These are phyloP conservation scores for Mythimna lalbum DNA, from an alignment of 2,888 invertebrate genomes.

Conservation along the genomic window DNA sequence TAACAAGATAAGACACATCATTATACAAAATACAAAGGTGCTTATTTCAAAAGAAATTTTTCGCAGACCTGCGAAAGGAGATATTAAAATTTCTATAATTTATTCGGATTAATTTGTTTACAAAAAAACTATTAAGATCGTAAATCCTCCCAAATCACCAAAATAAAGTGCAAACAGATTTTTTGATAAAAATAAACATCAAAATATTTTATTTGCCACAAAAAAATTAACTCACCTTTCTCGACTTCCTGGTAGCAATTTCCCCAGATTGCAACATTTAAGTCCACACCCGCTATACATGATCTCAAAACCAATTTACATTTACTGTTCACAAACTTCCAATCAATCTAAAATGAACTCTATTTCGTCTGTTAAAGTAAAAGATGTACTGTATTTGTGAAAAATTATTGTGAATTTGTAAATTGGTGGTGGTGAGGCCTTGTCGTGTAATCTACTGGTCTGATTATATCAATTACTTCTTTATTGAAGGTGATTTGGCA, in stretches of 20 bases:
- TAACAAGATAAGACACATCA: no score
- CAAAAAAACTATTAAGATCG: not conserved
- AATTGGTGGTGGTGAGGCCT: conserved; percentile 58
- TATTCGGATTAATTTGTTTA: not conserved
- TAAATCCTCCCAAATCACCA: not conserved
- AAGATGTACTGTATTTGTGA: not conserved
- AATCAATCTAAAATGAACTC: conserved; percentile 41
- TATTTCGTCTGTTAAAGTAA: conserved; percentile 18
- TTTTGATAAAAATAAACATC: conserved; percentile 35
- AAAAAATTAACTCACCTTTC: conserved; percentile 53
- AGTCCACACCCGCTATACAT: conserved; percentile 66
- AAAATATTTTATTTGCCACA: conserved; percentile 48
- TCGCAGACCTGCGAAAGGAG: no score
- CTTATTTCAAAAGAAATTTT: no score
- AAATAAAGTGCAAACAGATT: not conserved
- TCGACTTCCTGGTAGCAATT: conserved; percentile 76
- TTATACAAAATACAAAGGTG: no score
- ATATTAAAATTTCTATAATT: not conserved
- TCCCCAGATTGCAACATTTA: conserved; percentile 72
- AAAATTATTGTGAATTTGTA: conserved; percentile 35
- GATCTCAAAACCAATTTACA: conserved; percentile 41
- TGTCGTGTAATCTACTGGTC: conserved; percentile 73
- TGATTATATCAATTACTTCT: conserved; percentile 80
- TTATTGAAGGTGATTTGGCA: conserved; percentile 73
- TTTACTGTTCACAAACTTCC: conserved; percentile 42